Evolutionary conservation across 2,113 vertebrate species (phyloP), one percentile per base, ranked within the genome.

Genomic region (Myxocyprinus asiaticus): DNA sequence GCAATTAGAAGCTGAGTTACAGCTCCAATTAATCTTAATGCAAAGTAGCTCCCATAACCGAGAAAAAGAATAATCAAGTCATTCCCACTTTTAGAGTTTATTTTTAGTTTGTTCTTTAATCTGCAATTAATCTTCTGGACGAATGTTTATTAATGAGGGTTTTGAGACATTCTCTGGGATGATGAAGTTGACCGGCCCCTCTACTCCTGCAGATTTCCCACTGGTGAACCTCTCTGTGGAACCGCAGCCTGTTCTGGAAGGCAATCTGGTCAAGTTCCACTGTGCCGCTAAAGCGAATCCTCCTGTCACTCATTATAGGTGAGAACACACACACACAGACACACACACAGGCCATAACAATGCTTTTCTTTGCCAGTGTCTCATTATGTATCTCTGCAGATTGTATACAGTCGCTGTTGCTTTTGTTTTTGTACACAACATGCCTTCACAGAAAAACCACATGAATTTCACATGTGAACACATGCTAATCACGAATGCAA

Each of bases 211-310:
- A 97, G 96, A 97, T 76, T 93, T 95, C 0, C 96, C 96, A 0
- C 88, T 96, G 45, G 96, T 97, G 79, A 96, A 97, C 87, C 87
- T 97, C 59, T 95, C 95, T 0, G 94, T 96, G 84, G 95, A 97
- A 67, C 95, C 95, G 0, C 96, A 97, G 89, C 95, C 95, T 0
- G 92, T 97, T 42, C 89, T 96, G 44, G 96, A 97, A 84, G 95
- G 95, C 67, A 96, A 95, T 62, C 86, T 91, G 0, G 94, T 97
- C 68, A 95, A 91, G 8, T 97, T 97, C 88, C 94, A 95, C 88
- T 97, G 96, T 78, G 93, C 95, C 0, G 95, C 95, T 66, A 97
- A 96, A 87, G 96, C 96, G 84, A 97, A 97, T 84, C 96, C 96
- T 0, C 95, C 94, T 0, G 95, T 96, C 86, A 94, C 94, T 72